These are phyloP conservation scores for Polyploca ridens DNA, from an alignment of 2,888 invertebrate species.

Conservation along the genomic window DNA sequence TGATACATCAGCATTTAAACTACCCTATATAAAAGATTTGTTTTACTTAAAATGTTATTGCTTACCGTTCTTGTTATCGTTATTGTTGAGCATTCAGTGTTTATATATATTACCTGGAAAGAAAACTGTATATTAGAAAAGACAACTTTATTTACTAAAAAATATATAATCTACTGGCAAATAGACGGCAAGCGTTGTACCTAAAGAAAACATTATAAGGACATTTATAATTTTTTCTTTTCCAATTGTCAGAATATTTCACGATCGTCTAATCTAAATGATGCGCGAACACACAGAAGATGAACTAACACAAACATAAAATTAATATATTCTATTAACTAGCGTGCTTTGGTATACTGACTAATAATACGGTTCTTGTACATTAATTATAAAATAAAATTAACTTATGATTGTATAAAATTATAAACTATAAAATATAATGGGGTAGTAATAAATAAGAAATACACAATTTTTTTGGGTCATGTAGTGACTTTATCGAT, in stretches of 20 bases:
- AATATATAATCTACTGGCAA: background rate
- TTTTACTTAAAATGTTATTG: too few species aligned
- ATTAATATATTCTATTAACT: background rate
- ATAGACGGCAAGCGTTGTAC: too few species aligned
- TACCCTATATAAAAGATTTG: too few species aligned
- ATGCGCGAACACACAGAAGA: too few species aligned
- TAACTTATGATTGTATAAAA: background rate
- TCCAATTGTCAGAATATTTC: too few species aligned
- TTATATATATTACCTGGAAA: background rate
- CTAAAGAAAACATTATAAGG: too few species aligned
- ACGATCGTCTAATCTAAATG: too few species aligned
- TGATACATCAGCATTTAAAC: too few species aligned
- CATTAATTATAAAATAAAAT: background rate
- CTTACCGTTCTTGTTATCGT: too few species aligned
- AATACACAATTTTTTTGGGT: background rate
- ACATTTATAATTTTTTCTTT: too few species aligned
- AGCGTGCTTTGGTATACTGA: background rate
- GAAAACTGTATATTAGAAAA: background rate
- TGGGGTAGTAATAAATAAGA: background rate
- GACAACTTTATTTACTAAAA: background rate
- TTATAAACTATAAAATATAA: background rate
- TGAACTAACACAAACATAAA: too few species aligned
- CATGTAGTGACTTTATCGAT: slow-evolving; percentile 17
- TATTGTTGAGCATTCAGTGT: background rate
- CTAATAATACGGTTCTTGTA: background rate